A percentile compares a stretch with the other conserved stretches of the same genome.
Evolutionary conservation across 1,140 invertebrate genomes (phyloP).

Genomic region (Lethocerus indicus): DNA sequence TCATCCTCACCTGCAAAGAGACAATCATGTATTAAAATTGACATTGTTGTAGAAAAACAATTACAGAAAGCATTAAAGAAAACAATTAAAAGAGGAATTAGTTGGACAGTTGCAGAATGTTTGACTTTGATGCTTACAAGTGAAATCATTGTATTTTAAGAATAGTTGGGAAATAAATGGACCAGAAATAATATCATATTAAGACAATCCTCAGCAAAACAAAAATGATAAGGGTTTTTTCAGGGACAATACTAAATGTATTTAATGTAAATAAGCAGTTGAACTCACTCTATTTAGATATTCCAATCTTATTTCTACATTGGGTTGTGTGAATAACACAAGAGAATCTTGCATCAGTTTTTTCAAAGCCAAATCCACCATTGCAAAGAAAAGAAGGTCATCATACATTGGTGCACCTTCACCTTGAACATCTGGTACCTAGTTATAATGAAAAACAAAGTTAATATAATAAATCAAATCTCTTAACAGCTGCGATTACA

Average conservation of each 20-base stretch:
- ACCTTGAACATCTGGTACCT: slow-evolving; percentile 22
- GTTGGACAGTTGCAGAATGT: neutral
- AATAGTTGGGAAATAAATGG: neutral
- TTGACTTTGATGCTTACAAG: neutral
- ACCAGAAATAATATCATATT: slow-evolving; percentile 1
- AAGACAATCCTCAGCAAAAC: neutral
- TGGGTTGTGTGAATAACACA: slow-evolving; percentile 41
- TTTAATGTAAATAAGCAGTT: neutral
- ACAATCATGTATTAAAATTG: slow-evolving; percentile 16
- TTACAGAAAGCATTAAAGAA: neutral
- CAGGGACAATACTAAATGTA: neutral
- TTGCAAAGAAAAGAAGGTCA: slow-evolving; percentile 39
- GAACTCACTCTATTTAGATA: slow-evolving; percentile 63
- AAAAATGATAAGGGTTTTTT: neutral
- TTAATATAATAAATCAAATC: neutral
- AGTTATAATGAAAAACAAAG: slow-evolving; percentile 7
- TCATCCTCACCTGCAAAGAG: slow-evolving; percentile 54
- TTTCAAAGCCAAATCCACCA: slow-evolving; percentile 48
- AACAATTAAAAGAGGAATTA: neutral
- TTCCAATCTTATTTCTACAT: slow-evolving; percentile 52
- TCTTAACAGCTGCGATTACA: neutral
- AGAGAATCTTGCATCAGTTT: slow-evolving; percentile 54
- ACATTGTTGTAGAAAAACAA: neutral
- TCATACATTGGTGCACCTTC: slow-evolving; percentile 20
- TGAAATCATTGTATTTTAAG: neutral